phyloP scores from a whole-genome alignment of 2,113 vertebrate genomes.

The Oenanthe oenanthe region DNA sequence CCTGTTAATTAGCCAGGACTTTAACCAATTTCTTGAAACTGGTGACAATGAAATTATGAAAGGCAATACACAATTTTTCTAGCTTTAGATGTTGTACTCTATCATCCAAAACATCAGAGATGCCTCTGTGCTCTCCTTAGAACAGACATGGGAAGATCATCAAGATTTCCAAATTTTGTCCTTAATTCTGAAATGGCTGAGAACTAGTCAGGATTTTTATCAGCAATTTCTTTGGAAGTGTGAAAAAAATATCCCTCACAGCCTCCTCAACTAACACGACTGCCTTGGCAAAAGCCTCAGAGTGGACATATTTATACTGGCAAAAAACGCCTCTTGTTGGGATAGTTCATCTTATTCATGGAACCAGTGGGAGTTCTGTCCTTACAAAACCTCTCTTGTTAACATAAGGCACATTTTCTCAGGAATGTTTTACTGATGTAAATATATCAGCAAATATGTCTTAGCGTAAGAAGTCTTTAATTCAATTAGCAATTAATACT shows the following conservation, averaged over 20 bases:
- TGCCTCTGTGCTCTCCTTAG: not conserved
- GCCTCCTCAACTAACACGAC: not conserved
- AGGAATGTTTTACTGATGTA: not conserved
- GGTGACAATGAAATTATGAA: not conserved
- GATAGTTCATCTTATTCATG: not conserved
- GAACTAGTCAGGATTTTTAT: not conserved
- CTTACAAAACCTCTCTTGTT: conserved; percentile 7
- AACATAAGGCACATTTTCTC: not conserved
- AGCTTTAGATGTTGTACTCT: not conserved
- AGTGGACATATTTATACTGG: conserved; percentile 8
- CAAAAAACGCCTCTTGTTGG: not conserved
- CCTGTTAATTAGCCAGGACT: not conserved
- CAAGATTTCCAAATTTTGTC: not conserved
- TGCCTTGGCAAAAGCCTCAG: not conserved
- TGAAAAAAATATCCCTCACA: not conserved
- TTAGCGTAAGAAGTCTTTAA: not conserved
- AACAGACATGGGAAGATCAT: not conserved
- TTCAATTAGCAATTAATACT: not conserved
- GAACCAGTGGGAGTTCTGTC: conserved; percentile 10
- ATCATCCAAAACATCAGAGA: not conserved
- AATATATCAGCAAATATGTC: not conserved
- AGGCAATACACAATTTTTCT: not conserved
- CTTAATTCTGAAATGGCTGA: not conserved
- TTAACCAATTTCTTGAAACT: not conserved
- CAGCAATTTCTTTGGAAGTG: not conserved